These are phyloP conservation scores for Orestias chungarensis DNA, from an alignment of 2,797 vertebrate species.

Conservation along the genomic window DNA sequence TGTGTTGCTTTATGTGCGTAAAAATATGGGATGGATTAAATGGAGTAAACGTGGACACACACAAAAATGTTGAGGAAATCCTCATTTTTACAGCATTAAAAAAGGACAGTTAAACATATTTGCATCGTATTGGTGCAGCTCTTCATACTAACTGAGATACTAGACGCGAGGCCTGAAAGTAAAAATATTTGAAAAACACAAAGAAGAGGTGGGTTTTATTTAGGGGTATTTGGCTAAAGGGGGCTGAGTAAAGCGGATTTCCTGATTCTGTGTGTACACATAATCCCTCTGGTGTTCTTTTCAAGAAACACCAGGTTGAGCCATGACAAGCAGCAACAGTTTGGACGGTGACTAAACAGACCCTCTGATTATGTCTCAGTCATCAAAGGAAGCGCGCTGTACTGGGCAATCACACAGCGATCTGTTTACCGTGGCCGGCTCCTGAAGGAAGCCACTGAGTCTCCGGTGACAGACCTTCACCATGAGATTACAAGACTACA, in stretches of 20 bases:
- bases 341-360: constrained; percentile 38
- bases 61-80: not conserved
- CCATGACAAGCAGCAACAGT: constrained; percentile 20
- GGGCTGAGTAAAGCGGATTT: not conserved
- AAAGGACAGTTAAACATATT: too few relatives aligned
- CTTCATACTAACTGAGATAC: too few relatives aligned
- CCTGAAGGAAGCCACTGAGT: constrained; percentile 28
- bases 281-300: not conserved
- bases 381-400: constrained; percentile 47
- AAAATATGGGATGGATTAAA: not conserved
- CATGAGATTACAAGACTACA: constrained; percentile 73
- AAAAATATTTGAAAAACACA: not conserved
- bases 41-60: not conserved
- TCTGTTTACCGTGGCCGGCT: constrained; percentile 45
- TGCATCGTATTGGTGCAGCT: too few relatives aligned
- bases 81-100: not conserved
- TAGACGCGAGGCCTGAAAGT: not conserved
- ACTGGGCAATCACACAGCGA: constrained; percentile 29
- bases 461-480: constrained; percentile 43
- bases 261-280: too few relatives aligned
- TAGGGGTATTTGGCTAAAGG: not conserved
- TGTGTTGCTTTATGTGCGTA: not conserved
- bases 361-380: constrained; percentile 45
- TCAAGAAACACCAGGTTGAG: constrained; percentile 17
- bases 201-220: not conserved